These are phyloP conservation scores for Myotis pilosus DNA, from an alignment of 2,797 vertebrate genomes.

Conservation along the genomic window DNA sequence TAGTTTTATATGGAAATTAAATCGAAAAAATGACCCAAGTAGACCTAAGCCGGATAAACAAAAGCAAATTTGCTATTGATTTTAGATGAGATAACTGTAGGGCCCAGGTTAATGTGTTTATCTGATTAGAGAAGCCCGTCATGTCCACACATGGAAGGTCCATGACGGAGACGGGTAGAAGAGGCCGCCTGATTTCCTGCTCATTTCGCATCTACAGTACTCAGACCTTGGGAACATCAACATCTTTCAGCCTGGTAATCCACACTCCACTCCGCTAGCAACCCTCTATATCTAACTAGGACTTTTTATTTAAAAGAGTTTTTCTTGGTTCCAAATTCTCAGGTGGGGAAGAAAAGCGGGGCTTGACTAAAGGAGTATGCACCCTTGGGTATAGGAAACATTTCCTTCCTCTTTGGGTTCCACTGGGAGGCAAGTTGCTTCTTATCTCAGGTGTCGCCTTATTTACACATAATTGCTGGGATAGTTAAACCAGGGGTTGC, in stretches of 20 bases:
- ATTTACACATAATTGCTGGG: background rate
- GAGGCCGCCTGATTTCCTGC: background rate
- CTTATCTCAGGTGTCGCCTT: background rate
- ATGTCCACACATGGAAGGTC: background rate
- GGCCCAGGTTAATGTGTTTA: background rate
- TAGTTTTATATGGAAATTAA: background rate
- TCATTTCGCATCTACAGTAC: background rate
- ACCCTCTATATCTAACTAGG: background rate
- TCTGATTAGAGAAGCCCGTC: background rate
- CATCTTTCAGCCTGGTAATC: background rate
- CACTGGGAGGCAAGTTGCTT: background rate
- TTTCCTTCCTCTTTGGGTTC: background rate
- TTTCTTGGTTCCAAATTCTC: background rate
- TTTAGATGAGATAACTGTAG: background rate
- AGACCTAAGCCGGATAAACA: background rate
- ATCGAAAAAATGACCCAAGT: background rate
- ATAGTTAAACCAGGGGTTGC: background rate
- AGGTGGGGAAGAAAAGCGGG: background rate
- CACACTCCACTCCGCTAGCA: background rate
- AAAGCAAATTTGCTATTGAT: background rate
- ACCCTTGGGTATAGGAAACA: background rate
- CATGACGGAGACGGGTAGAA: background rate
- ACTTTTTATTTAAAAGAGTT: background rate
- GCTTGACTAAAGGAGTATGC: background rate
- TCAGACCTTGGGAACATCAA: background rate